Evolutionary conservation across 2,888 invertebrate genomes (phyloP).

Genomic region (Cistogaster globosa): DNA sequence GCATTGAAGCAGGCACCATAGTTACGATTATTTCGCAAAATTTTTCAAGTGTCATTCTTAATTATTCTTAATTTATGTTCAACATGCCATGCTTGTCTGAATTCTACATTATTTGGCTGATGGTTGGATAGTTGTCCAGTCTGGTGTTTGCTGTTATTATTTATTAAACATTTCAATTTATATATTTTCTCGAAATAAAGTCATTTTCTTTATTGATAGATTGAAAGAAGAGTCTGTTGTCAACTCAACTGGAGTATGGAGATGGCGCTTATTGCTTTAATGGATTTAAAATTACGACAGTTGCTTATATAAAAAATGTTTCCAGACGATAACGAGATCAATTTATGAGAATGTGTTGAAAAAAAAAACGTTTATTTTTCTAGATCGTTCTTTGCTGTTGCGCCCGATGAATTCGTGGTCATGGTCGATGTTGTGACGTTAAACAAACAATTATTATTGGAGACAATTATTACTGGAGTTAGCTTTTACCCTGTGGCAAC

Average conservation of each 20-base stretch:
- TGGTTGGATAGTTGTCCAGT: neutral
- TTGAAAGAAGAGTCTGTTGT: constrained; percentile 36
- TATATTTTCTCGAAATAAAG: constrained; percentile 52
- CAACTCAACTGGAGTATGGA: constrained; percentile 32
- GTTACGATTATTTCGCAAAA: constrained; percentile 3
- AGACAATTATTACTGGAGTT: too few relatives aligned
- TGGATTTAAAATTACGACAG: constrained; percentile 59
- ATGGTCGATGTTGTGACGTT: too few relatives aligned
- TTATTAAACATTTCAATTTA: constrained; percentile 43
- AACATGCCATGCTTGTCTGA: constrained; percentile 1
- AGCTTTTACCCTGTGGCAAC: too few relatives aligned
- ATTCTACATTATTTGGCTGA: neutral
- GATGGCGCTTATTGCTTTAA: constrained; percentile 47
- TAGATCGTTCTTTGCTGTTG: neutral
- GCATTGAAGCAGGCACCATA: neutral
- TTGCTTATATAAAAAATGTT: constrained; percentile 36
- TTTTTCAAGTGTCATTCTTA: constrained; percentile 60
- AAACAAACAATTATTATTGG: too few relatives aligned
- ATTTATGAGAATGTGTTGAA: constrained; percentile 9
- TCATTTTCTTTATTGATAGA: constrained; percentile 49
- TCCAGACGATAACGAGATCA: constrained; percentile 31
- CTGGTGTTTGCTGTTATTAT: constrained; percentile 11
- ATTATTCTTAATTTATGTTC: constrained; percentile 63
- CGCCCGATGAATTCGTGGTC: neutral
- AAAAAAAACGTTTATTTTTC: neutral